These are phyloP conservation scores for Aphelenchoides fujianensis DNA, from an alignment of 1,140 invertebrate genomes.

Conservation along the genomic window DNA sequence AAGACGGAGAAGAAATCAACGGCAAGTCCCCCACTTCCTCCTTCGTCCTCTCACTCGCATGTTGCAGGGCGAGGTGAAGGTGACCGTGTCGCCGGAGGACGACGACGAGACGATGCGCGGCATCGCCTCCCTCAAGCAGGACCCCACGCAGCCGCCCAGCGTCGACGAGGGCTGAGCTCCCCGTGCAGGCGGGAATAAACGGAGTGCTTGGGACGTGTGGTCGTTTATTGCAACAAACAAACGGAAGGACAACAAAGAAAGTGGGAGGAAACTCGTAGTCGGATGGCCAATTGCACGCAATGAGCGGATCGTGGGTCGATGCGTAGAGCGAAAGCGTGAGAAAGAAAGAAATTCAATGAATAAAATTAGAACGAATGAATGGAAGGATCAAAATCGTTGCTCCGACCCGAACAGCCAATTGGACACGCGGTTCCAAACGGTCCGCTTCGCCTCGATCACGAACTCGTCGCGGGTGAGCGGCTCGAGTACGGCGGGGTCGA, in stretches of 20 bases:
- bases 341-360: not conserved
- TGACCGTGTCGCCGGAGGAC: no score
- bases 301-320: not conserved
- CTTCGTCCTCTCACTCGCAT: no score
- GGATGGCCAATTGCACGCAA: not conserved
- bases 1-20: no score
- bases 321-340: no score
- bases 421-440: slow-evolving; percentile 24
- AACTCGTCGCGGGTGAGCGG: slow-evolving; percentile 19
- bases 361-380: not conserved
- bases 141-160: no score
- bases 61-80: no score
- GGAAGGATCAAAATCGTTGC: not conserved
- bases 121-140: no score
- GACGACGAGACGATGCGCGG: no score
- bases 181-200: no score
- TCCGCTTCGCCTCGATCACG: slow-evolving; percentile 3
- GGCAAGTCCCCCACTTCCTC: no score
- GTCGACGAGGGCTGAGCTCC: no score
- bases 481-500: slow-evolving; percentile 23
- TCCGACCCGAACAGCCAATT: slow-evolving; percentile 17
- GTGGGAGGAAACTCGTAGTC: not conserved
- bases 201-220: no score
- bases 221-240: not conserved
- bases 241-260: not conserved